Evolutionary conservation across 2,888 invertebrate genomes (phyloP).

Genomic region (Gryllus longicercus): DNA sequence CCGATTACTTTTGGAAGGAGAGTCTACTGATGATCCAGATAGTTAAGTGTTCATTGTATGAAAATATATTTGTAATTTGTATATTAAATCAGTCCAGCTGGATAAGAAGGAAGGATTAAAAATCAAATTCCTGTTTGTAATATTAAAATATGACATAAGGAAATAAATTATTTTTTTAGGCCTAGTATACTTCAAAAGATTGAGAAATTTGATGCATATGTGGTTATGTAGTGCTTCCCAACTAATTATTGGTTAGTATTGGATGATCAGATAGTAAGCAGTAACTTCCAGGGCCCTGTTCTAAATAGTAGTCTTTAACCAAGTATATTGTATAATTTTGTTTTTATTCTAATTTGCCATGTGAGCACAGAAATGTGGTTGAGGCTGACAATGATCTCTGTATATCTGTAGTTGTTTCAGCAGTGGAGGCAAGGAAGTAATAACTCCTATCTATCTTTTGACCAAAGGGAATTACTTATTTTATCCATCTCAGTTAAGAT

Average conservation of each 20-base stretch:
- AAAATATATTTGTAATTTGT: not conserved
- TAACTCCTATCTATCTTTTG: too few species aligned
- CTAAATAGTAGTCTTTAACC: too few species aligned
- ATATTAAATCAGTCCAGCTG: not conserved
- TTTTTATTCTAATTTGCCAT: too few species aligned
- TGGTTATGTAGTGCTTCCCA: not conserved
- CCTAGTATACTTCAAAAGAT: not conserved
- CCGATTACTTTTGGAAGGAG: constrained; percentile 34
- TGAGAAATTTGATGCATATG: not conserved
- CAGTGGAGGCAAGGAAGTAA: too few species aligned
- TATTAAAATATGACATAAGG: not conserved
- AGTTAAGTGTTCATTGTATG: constrained; percentile 28
- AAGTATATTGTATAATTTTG: too few species aligned
- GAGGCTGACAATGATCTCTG: too few species aligned
- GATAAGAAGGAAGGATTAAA: not conserved
- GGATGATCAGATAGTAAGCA: not conserved
- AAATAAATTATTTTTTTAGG: constrained; percentile 17
- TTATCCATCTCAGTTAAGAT: too few species aligned
- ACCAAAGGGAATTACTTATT: too few species aligned
- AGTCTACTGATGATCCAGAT: constrained; percentile 36
- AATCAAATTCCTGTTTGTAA: constrained; percentile 5
- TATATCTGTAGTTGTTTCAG: too few species aligned
- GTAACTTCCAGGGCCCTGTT: too few species aligned
- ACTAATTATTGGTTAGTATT: not conserved
- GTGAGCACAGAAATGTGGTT: too few species aligned